Conservation (phyloP, 2,888 invertebrate species). For the Drosophila nr. fundita region DNA sequence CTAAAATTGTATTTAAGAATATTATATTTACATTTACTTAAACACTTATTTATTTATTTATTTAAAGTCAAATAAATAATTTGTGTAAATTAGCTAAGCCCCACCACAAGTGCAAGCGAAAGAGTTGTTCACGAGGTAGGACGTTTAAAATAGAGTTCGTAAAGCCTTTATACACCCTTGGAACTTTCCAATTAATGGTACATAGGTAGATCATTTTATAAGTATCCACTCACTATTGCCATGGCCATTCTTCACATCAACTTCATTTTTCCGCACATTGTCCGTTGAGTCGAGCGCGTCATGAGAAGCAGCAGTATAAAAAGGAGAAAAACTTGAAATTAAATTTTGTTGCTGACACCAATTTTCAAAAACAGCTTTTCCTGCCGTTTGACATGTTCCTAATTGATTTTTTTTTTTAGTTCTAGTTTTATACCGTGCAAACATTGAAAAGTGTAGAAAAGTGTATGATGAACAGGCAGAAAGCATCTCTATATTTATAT, state of each 20-base stretch:
- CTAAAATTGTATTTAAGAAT: background rate
- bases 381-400: constrained; percentile 81
- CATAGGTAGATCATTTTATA: background rate
- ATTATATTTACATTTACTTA: background rate
- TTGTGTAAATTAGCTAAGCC: background rate
- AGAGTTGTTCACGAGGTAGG: background rate
- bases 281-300: constrained; percentile 26
- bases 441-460: background rate
- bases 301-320: constrained; percentile 24
- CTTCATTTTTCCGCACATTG: constrained; percentile 40
- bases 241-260: constrained; percentile 18
- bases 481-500: background rate
- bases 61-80: background rate
- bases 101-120: background rate
- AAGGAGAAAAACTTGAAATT: constrained; percentile 66
- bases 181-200: background rate
- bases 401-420: constrained; percentile 73
- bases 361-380: constrained; percentile 79
- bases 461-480: background rate
- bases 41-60: background rate
- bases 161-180: background rate
- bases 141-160: background rate
- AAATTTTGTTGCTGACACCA: constrained; percentile 80
- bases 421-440: background rate
- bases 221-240: background rate